A percentile compares a stretch with the other conserved stretches of the same genome.
phyloP scores from a whole-genome alignment of 2,797 vertebrate species.

The Poeciliopsis gracilis region DNA sequence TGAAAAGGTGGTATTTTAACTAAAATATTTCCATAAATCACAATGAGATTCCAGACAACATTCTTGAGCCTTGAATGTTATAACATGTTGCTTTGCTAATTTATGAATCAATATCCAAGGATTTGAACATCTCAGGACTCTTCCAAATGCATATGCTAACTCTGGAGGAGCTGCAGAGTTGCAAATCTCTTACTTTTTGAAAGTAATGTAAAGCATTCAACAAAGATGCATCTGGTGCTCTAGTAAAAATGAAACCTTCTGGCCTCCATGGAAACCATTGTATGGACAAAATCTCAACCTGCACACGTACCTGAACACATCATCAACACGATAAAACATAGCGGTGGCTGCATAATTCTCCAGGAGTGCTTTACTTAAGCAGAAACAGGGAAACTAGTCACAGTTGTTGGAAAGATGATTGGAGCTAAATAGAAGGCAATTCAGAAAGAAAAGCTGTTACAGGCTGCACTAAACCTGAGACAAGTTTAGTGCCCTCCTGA shows the following conservation, averaged over 20 bases:
- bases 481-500: too few relatives aligned
- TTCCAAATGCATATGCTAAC: background rate
- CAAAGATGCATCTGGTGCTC: background rate
- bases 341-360: background rate
- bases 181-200: background rate
- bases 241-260: background rate
- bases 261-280: background rate
- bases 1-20: background rate
- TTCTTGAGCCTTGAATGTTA: background rate
- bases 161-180: background rate
- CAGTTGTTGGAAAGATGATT: background rate
- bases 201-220: background rate
- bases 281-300: background rate
- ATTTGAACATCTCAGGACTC: background rate
- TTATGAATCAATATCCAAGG: background rate
- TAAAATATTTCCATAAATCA: background rate
- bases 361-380: background rate
- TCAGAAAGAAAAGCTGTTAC: background rate
- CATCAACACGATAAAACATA: background rate
- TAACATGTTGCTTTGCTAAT: background rate
- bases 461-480: background rate
- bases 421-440: background rate
- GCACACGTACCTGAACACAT: background rate
- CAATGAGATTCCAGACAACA: background rate
- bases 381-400: background rate